phyloP scores from a whole-genome alignment of 2,797 vertebrate species.

The Rallus crepitans region DNA sequence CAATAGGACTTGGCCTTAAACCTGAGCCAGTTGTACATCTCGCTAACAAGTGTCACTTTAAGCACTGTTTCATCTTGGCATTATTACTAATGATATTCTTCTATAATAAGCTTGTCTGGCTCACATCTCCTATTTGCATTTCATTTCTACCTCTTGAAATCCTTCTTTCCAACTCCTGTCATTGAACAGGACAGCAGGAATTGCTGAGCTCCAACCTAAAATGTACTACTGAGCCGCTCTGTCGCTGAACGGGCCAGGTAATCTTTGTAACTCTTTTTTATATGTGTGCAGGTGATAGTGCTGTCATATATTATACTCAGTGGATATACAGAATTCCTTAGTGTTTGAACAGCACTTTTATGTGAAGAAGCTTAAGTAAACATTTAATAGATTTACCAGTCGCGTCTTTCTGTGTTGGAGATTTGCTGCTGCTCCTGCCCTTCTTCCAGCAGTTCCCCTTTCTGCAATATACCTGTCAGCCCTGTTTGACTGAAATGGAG shows the following conservation, averaged over 20 bases:
- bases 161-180: neutral
- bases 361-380: neutral
- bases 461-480: neutral
- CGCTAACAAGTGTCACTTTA: neutral
- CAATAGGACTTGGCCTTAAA: neutral
- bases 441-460: neutral
- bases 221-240: fast-evolving
- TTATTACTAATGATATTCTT: neutral
- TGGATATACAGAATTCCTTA: neutral
- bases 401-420: neutral
- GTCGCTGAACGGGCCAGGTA: neutral
- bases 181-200: neutral
- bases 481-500: neutral
- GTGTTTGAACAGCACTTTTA: neutral
- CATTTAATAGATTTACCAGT: neutral
- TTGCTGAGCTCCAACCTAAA: neutral
- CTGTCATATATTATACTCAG: neutral
- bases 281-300: neutral
- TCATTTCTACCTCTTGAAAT: neutral
- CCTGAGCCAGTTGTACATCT: neutral
- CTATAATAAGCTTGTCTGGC: neutral
- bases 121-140: neutral
- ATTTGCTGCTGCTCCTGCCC: neutral
- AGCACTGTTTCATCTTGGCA: neutral
- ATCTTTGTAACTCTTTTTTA: neutral